Evolutionary conservation across 1,140 invertebrate genomes (phyloP), one percentile per base, ranked within the genome.

Genomic region (Semibalanus balanoides): DNA sequence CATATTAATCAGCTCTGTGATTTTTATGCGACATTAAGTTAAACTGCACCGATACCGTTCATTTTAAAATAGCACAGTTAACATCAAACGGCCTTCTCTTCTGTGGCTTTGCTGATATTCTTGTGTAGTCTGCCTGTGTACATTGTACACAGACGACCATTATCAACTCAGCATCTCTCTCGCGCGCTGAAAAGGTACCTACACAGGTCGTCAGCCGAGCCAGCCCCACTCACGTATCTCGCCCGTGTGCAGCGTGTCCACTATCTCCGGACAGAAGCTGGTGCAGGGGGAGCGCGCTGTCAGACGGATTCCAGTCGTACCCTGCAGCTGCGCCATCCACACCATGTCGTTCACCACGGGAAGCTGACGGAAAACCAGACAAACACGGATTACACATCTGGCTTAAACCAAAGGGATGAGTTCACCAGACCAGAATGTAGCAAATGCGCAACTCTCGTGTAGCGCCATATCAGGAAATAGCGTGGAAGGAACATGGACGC

Each of bases 291-390:
- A 85, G 77, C 88, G 87, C 0, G 92, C 90, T 19, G 87, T 86
- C 0, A 93, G 81, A 77, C 87, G 85, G 9, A 93, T 82, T 30
- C 86, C 85, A 31, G 87, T 90, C 30, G 86, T 87, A 0, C 92
- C 92, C 77, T 88, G 86, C 30, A 93, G 81, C 81, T 93, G 92
- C 5, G 89, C 89, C 78, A 93, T 83, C 71, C 92, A 86, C n/a
- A 92, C 87, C 29, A 92, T 81, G 70, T 81, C 77, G n/a, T 79
- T 78, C 73, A 79, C 76, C 76, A 78, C 78, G 31, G 74, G 73
- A 3, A 80, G 31, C 79, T 80, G 74, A 0, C 22, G 40, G 30
- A 70, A 22, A 25, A 0, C 19, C n/a, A 17, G 40, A 22, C 7
- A 76, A 76, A n/a, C 28, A 76, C 3, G 28, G 75, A n/a, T n/a